Base-by-base conservation (phyloP, 1,140 invertebrate species). In the Coboldia fuscipes region DNA sequence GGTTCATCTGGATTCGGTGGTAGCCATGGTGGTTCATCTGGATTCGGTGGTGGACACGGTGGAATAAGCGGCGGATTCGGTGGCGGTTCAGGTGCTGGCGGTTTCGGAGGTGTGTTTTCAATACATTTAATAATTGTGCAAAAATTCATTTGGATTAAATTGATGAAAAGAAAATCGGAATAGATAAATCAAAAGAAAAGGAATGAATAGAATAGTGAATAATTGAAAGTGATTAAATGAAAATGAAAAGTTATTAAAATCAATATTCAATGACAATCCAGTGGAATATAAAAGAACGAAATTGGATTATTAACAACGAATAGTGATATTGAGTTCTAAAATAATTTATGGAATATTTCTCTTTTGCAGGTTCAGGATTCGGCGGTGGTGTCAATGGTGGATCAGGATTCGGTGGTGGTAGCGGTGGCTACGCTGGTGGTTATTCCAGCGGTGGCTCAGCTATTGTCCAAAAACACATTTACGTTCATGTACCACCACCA, bases 401-500 rank as follows among this genome's bases (percentile, higher is more conserved):
- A 33, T 47, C 44, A 20, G 51, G 47, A 41, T 47, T 30, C 39
- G 42, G 14, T 35, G 50, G 42, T 31, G 52, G 46, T n/a, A 54
- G 45, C 20, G 62, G 64, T 23, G 65, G 65, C 34, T 63, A 54
- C 37, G 60, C 64, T 39, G 56, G 71, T 30, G 62, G n/a, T n/a
- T n/a, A n/a, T n/a, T n/a, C n/a, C 46, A 54, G 45, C 17, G 62
- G 64, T 22, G 65, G 65, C 33, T 62, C 56, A 37, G 61, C 65
- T 40, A 57, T 72, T 30, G 63, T 72, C 39, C 74, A 78, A 48
- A 79, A 79, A 45, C 75, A 79, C 63, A 77, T 80, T 50, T 79
- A 80, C 61, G 75, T 80, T 12, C 74, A 78, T 51, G 73, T 77
- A 8, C 72, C 77, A 24, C 77, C 77, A 46, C 75, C 74, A 62